Conservation (phyloP, 1,140 invertebrate genomes). For the Diploscapter pachys region DNA sequence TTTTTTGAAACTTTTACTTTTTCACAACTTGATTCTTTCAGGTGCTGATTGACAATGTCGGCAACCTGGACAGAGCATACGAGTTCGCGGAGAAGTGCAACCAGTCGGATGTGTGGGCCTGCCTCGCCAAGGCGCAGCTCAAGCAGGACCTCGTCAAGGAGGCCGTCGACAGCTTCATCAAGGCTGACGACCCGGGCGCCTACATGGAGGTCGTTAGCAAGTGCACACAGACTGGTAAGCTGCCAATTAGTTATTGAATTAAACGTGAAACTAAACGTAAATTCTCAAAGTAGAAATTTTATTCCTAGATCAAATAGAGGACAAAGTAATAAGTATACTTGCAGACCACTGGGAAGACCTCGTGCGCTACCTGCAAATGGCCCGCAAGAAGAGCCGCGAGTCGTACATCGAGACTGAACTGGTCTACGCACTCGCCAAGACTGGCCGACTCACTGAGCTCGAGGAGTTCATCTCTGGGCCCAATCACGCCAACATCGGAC, state of each 20-base stretch:
- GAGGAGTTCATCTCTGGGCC: constrained; percentile 98
- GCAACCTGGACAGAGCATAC: constrained; percentile 92
- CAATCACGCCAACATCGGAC: constrained; percentile 97
- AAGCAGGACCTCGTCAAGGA: constrained; percentile 92
- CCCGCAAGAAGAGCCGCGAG: constrained; percentile 93
- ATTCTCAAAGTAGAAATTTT: too few species aligned
- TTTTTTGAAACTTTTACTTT: constrained; percentile 26
- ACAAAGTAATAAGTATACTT: too few species aligned
- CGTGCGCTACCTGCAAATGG: constrained; percentile 94
- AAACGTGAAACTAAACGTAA: too few species aligned
- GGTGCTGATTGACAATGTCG: constrained; percentile 94
- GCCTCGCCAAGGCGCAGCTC: constrained; percentile 89
- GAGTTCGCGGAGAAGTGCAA: constrained; percentile 99
- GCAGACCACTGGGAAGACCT: constrained; percentile 92
- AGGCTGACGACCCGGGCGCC: constrained; percentile 93
- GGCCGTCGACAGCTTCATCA: constrained; percentile 97
- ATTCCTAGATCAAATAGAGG: too few species aligned
- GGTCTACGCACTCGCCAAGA: constrained; percentile 96
- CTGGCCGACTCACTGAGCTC: constrained; percentile 90
- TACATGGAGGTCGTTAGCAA: constrained; percentile 96
- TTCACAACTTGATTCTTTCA: not conserved
- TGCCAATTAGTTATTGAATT: constrained; percentile 8
- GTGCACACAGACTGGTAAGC: constrained; percentile 74
- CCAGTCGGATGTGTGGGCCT: constrained; percentile 95
- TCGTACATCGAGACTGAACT: constrained; percentile 97